phyloP scores from a whole-genome alignment of 2,888 invertebrate genomes.

The Neoascia interrupta region DNA sequence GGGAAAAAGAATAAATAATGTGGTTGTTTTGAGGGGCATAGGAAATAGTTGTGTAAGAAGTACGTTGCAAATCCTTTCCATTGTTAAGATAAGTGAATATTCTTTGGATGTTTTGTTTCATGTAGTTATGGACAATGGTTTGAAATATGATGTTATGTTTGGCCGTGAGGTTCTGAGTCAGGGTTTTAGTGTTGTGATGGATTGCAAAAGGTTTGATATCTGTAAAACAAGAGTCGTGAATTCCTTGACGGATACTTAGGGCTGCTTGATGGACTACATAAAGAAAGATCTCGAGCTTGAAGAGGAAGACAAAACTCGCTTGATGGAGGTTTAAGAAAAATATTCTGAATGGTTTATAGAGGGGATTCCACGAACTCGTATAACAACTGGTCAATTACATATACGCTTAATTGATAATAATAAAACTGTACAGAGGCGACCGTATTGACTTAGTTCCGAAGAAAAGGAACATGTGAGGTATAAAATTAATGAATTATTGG shows the following conservation, averaged over 20 bases:
- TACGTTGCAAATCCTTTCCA: neutral
- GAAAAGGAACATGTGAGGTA: slow-evolving; percentile 13
- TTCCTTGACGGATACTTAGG: too few species aligned
- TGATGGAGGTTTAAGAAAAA: slow-evolving; percentile 5
- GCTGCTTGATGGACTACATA: too few species aligned
- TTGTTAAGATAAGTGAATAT: neutral
- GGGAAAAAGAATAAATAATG: slow-evolving; percentile 43
- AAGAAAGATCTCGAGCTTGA: too few species aligned
- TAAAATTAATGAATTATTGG: slow-evolving; percentile 23
- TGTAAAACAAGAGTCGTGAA: too few species aligned
- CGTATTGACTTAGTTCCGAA: slow-evolving; percentile 11
- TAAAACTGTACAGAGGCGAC: slow-evolving; percentile 20
- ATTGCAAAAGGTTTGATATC: too few species aligned
- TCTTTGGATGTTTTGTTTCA: neutral
- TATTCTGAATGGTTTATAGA: slow-evolving; percentile 4
- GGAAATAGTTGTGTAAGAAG: slow-evolving; percentile 28
- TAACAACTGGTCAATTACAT: slow-evolving; percentile 22
- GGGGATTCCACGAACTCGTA: slow-evolving; percentile 10
- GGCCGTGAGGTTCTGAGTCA: slow-evolving; percentile 4
- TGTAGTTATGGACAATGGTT: neutral
- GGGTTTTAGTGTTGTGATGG: neutral
- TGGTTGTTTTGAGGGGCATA: slow-evolving; percentile 50
- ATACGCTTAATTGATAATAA: slow-evolving; percentile 26
- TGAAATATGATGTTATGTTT: neutral
- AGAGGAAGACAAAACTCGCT: too few species aligned